phyloP scores from a whole-genome alignment of 2,888 invertebrate species.

The Pristionchus entomophagus region DNA sequence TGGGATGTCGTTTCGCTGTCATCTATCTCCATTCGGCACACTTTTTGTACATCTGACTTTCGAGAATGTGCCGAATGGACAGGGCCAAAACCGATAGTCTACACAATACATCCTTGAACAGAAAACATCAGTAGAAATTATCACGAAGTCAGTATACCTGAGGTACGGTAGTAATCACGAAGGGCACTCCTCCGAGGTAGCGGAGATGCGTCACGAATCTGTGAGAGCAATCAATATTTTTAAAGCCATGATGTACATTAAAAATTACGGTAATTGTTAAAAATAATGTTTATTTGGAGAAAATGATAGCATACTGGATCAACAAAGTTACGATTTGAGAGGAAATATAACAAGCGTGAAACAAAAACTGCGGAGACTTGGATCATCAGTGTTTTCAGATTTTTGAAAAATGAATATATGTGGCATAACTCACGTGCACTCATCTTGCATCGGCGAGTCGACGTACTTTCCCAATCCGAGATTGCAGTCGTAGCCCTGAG shows the following conservation, averaged over 20 bases:
- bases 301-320: too few relatives aligned
- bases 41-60: too few relatives aligned
- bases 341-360: neutral
- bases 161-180: conserved; percentile 78
- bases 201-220: conserved; percentile 59
- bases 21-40: too few relatives aligned
- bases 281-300: too few relatives aligned
- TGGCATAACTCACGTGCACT: conserved; percentile 65
- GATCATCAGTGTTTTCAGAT: neutral
- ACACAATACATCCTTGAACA: too few relatives aligned
- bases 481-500: conserved; percentile 75
- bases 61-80: too few relatives aligned
- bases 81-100: too few relatives aligned
- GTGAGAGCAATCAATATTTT: neutral
- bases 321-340: too few relatives aligned
- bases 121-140: neutral
- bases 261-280: too few relatives aligned
- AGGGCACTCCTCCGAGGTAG: conserved; percentile 78
- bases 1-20: neutral
- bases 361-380: neutral
- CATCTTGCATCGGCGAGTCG: conserved; percentile 68
- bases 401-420: neutral
- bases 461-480: conserved; percentile 75
- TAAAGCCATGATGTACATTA: neutral
- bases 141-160: conserved; percentile 51